Conservation (phyloP, 1,140 invertebrate species). For the Aradophagus sp. region DNA sequence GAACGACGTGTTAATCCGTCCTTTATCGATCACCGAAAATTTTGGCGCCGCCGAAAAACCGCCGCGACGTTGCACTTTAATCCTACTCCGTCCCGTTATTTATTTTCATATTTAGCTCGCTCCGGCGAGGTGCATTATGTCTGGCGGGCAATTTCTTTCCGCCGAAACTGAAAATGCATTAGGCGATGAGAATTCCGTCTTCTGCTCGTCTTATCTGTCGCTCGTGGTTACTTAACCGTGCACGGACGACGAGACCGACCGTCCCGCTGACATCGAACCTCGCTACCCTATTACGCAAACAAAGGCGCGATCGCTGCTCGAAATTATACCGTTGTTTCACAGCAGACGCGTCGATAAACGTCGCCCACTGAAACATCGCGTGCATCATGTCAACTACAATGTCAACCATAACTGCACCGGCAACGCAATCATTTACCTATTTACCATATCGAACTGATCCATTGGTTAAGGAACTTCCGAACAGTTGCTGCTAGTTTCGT, state of each 20-base stretch:
- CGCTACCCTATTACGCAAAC: slow-evolving; percentile 26
- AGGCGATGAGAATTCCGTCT: slow-evolving; percentile 6
- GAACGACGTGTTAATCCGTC: no score
- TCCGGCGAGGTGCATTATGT: slow-evolving; percentile 1
- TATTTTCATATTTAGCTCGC: slow-evolving; percentile 21
- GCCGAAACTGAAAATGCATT: slow-evolving; percentile 15
- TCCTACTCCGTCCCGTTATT: slow-evolving; percentile 28
- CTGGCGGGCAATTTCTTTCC: slow-evolving; percentile 15
- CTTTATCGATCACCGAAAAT: slow-evolving; percentile 16
- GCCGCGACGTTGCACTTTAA: slow-evolving; percentile 27
- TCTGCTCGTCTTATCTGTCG: background rate
- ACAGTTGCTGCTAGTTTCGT: background rate
- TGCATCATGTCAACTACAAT: slow-evolving; percentile 51
- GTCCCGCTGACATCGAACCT: slow-evolving; percentile 6
- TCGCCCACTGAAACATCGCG: slow-evolving; percentile 41
- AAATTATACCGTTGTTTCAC: slow-evolving; percentile 46
- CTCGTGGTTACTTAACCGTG: background rate
- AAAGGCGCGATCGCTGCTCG: slow-evolving; percentile 26
- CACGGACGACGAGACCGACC: slow-evolving; percentile 16
- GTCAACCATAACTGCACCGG: slow-evolving; percentile 36
- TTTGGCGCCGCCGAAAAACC: background rate
- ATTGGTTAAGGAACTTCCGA: slow-evolving; percentile 39
- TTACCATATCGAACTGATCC: slow-evolving; percentile 50
- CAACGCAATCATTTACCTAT: slow-evolving; percentile 57
- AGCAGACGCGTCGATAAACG: slow-evolving; percentile 51